Base-by-base conservation (phyloP, 2,113 vertebrate genomes). In the Platycercus adscitus region DNA sequence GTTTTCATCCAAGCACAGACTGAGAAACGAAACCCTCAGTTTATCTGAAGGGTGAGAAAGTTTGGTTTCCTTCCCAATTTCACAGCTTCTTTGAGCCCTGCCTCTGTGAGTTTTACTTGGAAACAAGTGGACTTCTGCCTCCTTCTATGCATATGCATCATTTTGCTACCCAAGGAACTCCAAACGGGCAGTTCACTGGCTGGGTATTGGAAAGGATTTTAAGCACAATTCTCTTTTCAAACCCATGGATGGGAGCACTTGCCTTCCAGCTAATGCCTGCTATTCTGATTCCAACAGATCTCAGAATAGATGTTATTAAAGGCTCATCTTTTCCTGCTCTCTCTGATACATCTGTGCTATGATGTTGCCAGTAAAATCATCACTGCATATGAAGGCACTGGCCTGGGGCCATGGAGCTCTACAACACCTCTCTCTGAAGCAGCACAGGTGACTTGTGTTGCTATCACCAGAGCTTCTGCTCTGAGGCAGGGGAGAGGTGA, bases 241-340 rank as follows among this genome's bases (percentile, higher is more conserved):
- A 53, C 44, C 28, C 70, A 39, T 39, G 70, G 66, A 73, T 84
- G 25, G 46, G 55, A 88, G 37, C 52, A 23, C 43, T 91, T 94
- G 93, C 83, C 88, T 96, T 93, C 77, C 83, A 96, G 92, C 78
- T 72, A 72, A 81, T 61, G 46, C 53, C 75, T 89, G 65, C 73
- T 97, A 7, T 86, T 87, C 61, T 70, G 24, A 23, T 66, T 91
- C 91, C 78, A 76, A 87, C 56, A 91, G 77, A 91, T 72, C 88
- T 92, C 81, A 19, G 81, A 92, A 53, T 21, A 81, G 88, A 44
- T 91, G 65, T 89, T 91, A 96, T 91, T 92, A 95, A 95, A 88
- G 81, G 68, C 56, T 92, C 31, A 52, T 77, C 52, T 93, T 88
- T 76, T 72, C 47, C 61, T 77, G 46, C 37, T 73, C 35, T 52